phyloP scores from a whole-genome alignment of 2,888 invertebrate genomes.

The Lapara coniferarum region DNA sequence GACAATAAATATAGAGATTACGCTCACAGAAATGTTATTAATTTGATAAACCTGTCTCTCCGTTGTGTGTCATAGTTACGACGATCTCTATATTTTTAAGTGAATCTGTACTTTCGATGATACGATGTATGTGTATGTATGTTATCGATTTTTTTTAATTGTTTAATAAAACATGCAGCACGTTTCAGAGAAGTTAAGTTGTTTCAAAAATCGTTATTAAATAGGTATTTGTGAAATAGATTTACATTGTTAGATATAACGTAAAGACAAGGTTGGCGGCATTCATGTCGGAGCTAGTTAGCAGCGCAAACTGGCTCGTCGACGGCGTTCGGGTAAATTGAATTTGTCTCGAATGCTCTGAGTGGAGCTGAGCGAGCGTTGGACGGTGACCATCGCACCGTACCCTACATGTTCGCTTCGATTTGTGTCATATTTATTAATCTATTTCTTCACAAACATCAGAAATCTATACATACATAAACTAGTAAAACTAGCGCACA shows the following conservation, averaged over 20 bases:
- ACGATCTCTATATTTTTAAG: no score
- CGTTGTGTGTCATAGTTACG: neutral
- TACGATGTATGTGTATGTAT: no score
- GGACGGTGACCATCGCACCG: conserved; percentile 40
- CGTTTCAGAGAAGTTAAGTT: no score
- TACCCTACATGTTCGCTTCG: conserved; percentile 43
- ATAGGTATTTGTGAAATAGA: conserved; percentile 37
- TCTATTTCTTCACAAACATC: conserved; percentile 31
- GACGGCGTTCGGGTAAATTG: conserved; percentile 77
- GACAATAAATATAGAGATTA: conserved; percentile 30
- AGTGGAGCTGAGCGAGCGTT: conserved; percentile 45
- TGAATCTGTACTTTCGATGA: no score
- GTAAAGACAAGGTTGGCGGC: conserved; percentile 67
- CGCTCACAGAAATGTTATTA: conserved; percentile 33
- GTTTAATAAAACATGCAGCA: no score
- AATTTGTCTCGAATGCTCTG: conserved; percentile 74
- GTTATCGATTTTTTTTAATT: no score
- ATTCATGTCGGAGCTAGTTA: conserved; percentile 80
- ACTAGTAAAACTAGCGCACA: neutral
- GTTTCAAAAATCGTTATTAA: no score
- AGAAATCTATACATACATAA: neutral
- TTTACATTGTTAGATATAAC: conserved; percentile 60
- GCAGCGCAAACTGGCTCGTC: conserved; percentile 77
- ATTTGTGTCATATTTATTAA: conserved; percentile 39
- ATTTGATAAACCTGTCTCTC: conserved; percentile 31